Conservation (phyloP, 2,888 invertebrate species). For the Pharmacophagus antenor region DNA sequence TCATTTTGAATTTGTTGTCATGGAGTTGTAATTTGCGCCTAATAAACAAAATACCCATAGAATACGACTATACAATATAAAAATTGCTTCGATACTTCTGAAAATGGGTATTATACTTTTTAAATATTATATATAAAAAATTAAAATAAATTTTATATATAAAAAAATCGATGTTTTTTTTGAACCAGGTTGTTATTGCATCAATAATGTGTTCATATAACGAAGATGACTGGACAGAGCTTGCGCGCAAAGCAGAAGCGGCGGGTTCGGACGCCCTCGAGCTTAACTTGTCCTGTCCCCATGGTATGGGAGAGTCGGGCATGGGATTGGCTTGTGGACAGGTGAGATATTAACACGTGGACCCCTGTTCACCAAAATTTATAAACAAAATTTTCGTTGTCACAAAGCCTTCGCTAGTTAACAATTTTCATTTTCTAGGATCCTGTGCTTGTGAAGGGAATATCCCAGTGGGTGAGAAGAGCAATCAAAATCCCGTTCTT, state of each 20-base stretch:
- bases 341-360: too few relatives aligned
- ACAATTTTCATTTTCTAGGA: constrained; percentile 80
- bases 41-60: too few relatives aligned
- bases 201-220: constrained; percentile 97
- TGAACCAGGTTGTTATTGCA: constrained; percentile 89
- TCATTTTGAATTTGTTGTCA: too few relatives aligned
- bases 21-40: too few relatives aligned
- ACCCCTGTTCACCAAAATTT: too few relatives aligned
- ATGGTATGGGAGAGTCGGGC: constrained; percentile 98
- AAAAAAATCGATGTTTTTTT: background rate
- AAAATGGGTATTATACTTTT: too few relatives aligned
- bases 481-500: constrained; percentile 97
- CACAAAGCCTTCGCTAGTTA: too few relatives aligned
- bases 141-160: too few relatives aligned
- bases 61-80: too few relatives aligned
- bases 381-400: too few relatives aligned
- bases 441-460: constrained; percentile 91
- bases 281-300: constrained; percentile 97
- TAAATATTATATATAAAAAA: too few relatives aligned
- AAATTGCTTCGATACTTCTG: too few relatives aligned
- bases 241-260: constrained; percentile 88
- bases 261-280: constrained; percentile 97
- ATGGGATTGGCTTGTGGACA: constrained; percentile 99
- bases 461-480: constrained; percentile 93
- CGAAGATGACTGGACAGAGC: constrained; percentile 92